phyloP scores from a whole-genome alignment of 2,797 vertebrate genomes.

The Phylloscopus collybita region DNA sequence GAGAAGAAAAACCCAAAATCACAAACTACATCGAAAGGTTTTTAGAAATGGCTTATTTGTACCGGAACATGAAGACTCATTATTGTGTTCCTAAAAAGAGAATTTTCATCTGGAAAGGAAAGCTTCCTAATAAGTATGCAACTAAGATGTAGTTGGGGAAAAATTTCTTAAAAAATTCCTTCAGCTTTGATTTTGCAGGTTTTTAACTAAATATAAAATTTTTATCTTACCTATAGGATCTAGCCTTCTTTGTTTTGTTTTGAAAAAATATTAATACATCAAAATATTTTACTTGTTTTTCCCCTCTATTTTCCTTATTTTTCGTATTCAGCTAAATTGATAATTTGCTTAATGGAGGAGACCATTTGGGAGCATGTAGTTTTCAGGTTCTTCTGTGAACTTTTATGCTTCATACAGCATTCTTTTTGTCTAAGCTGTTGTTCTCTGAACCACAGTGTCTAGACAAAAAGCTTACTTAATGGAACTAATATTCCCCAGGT shows the following conservation, averaged over 20 bases:
- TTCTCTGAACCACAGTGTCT: background rate
- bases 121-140: background rate
- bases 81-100: background rate
- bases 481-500: background rate
- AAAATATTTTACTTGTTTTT: background rate
- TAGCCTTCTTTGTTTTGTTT: background rate
- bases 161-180: background rate
- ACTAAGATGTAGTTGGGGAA: background rate
- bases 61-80: background rate
- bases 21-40: rapidly evolving
- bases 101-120: background rate
- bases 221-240: background rate
- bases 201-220: background rate
- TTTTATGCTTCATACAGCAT: background rate
- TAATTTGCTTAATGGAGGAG: background rate
- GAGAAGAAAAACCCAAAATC: background rate
- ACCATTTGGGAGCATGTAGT: background rate
- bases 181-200: background rate
- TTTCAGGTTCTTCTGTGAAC: background rate
- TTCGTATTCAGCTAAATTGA: background rate
- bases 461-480: background rate
- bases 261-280: background rate
- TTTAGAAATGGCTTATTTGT: background rate
- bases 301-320: rapidly evolving
- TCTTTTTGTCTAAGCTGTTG: background rate